Evolutionary conservation across 2,113 vertebrate species (phyloP).

Genomic region (Zosterops pallidus): DNA sequence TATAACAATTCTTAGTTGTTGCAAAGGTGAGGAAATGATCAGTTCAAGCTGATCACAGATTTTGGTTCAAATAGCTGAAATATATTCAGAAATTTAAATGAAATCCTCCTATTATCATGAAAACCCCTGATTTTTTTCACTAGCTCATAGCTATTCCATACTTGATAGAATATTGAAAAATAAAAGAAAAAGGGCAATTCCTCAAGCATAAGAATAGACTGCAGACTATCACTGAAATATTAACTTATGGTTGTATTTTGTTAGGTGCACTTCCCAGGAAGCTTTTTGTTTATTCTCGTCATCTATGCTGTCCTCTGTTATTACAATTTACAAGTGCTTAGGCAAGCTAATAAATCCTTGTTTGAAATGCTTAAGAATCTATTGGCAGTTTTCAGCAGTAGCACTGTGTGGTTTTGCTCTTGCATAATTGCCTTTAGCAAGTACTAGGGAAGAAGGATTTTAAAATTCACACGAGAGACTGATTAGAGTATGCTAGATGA

Average conservation of each 20-base stretch:
- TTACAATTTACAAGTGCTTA: conserved; percentile 11
- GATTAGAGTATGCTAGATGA: conserved; percentile 17
- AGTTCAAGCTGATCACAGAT: conserved; percentile 27
- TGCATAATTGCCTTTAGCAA: conserved; percentile 16
- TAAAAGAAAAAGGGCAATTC: conserved; percentile 54
- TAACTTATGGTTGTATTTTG: conserved; percentile 59
- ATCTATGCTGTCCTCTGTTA: conserved; percentile 28
- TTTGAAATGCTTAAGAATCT: conserved; percentile 52
- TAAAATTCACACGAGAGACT: neutral
- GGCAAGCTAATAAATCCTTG: conserved; percentile 42
- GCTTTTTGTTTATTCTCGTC: conserved; percentile 53
- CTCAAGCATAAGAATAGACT: conserved; percentile 33
- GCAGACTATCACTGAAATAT: conserved; percentile 32
- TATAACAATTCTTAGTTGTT: conserved; percentile 38
- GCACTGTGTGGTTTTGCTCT: neutral
- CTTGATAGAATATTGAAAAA: conserved; percentile 62
- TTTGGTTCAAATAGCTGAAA: conserved; percentile 60
- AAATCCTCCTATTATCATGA: conserved; percentile 49
- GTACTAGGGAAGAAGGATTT: conserved; percentile 17
- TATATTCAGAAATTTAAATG: conserved; percentile 62
- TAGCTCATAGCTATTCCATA: conserved; percentile 53
- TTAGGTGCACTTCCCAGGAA: conserved; percentile 38
- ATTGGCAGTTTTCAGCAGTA: conserved; percentile 36
- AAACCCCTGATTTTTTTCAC: conserved; percentile 65
- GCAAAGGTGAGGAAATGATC: conserved; percentile 31